Base-by-base conservation (phyloP, 1,140 invertebrate species). In the Drosophila lowei region DNA sequence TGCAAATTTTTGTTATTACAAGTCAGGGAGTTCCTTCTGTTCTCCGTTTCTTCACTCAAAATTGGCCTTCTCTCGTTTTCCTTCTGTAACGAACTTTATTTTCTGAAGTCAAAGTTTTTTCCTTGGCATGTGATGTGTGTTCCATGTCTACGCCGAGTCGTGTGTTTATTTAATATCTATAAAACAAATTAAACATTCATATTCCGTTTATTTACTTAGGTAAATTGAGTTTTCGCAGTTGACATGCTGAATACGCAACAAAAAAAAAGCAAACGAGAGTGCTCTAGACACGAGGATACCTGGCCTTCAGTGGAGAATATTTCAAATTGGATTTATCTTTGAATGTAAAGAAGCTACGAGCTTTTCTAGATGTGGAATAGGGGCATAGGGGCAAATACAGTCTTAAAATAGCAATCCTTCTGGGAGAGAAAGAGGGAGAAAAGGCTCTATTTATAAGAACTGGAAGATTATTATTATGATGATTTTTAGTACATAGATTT, bases 151-250 rank as follows among this genome's bases (percentile, higher is more conserved):
- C 47, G 23, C 72, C 61, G 50, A 60, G 50, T 60, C 52, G 68
- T 83, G 74, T 86, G 83, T 86, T 86, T 86, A 83, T 88, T 81
- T 86, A 88, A 86, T 88, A 86, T 83, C 83, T 83, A 88, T 86
- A 76, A 86, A 88, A 88, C 72, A 86, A 86, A 86, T 86, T 86
- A 86, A 88, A 86, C 75, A 86, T 86, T 86, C 83, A 86, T 86
- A 86, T 86, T 86, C 78, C 75, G 83, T 88, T 86, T 88, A 86
- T 86, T 86, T 86, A 86, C 83, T 86, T 86, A 86, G 75, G 78
- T 83, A 86, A 86, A 86, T 86, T 86, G 83, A 86, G 83, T 86
- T 86, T 81, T 80, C 78, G 59, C 83, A 80, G 83, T 83, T 81
- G 78, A 88, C 83, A 88, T 88, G 74, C 66, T 81, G 78, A 77